Conservation (phyloP, 2,113 vertebrate genomes). For the Hystrix cristata region DNA sequence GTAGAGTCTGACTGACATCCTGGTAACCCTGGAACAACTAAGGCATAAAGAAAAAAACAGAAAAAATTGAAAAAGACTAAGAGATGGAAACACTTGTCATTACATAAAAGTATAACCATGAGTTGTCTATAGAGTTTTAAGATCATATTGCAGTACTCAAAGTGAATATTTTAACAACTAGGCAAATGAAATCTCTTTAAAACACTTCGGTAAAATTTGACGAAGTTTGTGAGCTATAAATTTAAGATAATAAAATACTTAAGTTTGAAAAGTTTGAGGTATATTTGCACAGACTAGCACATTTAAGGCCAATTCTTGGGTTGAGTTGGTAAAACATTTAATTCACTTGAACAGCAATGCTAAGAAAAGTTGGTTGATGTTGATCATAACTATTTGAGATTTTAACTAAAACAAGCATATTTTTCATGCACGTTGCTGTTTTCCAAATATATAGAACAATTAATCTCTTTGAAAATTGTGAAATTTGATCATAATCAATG, state of each 20-base stretch:
- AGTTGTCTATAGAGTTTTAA: not conserved
- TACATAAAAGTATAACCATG: not conserved
- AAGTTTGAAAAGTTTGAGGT: not conserved
- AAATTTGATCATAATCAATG: not conserved
- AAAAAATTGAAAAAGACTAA: not conserved
- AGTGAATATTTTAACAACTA: not conserved
- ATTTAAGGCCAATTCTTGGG: not conserved
- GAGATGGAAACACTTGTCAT: not conserved
- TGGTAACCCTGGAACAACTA: not conserved
- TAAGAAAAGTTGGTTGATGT: not conserved
- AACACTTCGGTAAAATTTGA: not conserved
- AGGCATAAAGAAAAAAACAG: not conserved
- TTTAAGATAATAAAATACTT: slow-evolving; percentile 1
- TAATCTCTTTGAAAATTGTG: not conserved
- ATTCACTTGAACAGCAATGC: not conserved
- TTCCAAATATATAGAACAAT: not conserved
- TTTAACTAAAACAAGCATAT: not conserved
- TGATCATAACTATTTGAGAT: not conserved
- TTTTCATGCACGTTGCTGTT: not conserved
- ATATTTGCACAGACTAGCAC: not conserved
- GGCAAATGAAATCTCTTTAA: not conserved
- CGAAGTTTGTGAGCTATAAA: not conserved
- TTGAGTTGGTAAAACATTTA: not conserved
- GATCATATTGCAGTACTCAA: not conserved
- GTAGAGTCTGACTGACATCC: not conserved